phyloP scores from a whole-genome alignment of 2,888 invertebrate species.

The Trachelus iudaicus region DNA sequence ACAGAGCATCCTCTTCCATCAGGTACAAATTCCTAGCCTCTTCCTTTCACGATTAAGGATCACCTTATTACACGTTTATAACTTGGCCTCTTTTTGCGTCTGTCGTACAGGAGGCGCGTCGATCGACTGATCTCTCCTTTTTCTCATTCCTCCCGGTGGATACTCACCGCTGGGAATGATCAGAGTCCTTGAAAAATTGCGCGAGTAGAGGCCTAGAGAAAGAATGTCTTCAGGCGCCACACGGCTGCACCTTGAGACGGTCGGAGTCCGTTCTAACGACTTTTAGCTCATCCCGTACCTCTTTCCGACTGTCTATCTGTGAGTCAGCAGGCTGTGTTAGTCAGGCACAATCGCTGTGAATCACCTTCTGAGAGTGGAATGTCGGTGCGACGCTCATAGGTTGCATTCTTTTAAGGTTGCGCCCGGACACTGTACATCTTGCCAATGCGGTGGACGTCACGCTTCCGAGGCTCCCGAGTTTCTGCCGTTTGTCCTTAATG shows the following conservation, averaged over 20 bases:
- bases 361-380: conserved; percentile 19
- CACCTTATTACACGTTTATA: not conserved
- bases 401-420: conserved; percentile 16
- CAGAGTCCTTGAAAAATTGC: not conserved
- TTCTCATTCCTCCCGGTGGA: not conserved
- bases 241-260: conserved; percentile 1
- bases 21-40: not conserved
- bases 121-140: not conserved
- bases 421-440: not conserved
- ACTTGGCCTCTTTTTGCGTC: not conserved
- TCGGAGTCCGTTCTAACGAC: not conserved
- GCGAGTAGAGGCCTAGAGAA: not conserved
- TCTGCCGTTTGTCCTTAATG: not conserved
- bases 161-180: not conserved
- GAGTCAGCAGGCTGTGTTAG: not conserved
- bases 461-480: not conserved
- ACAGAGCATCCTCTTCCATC: not conserved
- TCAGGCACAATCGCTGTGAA: conserved; percentile 17
- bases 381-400: conserved; percentile 12
- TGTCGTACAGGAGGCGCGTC: not conserved
- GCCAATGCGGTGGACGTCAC: not conserved
- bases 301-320: not conserved
- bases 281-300: not conserved
- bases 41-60: not conserved
- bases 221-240: not conserved